phyloP scores from a whole-genome alignment of 2,888 invertebrate genomes.

The Apamea crenata region DNA sequence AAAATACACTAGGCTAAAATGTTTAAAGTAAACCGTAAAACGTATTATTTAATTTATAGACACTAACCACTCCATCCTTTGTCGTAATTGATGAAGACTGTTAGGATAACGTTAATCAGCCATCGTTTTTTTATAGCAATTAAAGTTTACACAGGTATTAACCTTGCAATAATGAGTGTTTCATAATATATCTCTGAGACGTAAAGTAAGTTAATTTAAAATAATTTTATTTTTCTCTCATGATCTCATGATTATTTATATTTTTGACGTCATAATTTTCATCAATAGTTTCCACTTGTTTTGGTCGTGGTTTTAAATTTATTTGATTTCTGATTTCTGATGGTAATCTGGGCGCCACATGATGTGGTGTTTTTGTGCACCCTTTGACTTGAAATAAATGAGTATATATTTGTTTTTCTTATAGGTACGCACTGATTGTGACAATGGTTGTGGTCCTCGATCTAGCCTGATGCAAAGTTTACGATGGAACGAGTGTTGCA shows the following conservation, averaged over 20 bases:
- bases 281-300: background rate
- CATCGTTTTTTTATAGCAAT: background rate
- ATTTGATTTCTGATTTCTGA: background rate
- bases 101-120: background rate
- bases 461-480: too few relatives aligned
- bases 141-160: constrained; percentile 80
- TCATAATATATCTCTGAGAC: background rate
- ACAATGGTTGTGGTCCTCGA: too few relatives aligned
- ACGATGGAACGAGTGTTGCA: too few relatives aligned
- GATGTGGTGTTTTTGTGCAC: background rate
- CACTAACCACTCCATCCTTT: constrained; percentile 90
- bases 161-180: background rate
- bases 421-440: too few relatives aligned
- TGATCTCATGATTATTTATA: background rate
- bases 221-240: background rate
- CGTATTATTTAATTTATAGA: background rate
- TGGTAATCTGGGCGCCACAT: background rate
- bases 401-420: too few relatives aligned
- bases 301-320: background rate
- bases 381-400: background rate
- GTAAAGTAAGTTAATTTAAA: background rate
- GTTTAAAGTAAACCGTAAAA: background rate
- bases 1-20: background rate
- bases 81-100: background rate
- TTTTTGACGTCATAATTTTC: background rate